A percentile compares a stretch with the other conserved stretches of the same genome.
Conservation (phyloP, 2,113 vertebrate genomes). For the Nestor notabilis region DNA sequence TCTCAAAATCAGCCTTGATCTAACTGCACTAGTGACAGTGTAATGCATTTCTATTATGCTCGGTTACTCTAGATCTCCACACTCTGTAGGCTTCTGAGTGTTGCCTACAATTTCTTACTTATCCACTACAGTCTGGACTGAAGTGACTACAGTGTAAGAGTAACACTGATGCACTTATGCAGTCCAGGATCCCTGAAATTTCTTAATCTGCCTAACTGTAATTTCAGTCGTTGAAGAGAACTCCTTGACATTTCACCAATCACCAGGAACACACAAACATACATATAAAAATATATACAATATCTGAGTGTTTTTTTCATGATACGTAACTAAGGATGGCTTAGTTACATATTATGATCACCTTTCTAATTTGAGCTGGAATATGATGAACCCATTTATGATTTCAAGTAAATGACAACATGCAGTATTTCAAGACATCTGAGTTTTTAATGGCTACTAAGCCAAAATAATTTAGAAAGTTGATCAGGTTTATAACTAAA, state of each 20-base stretch:
- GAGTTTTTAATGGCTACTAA: neutral
- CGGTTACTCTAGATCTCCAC: neutral
- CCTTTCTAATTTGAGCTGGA: neutral
- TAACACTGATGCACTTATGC: neutral
- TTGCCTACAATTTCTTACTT: neutral
- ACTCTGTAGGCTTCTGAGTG: neutral
- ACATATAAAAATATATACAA: neutral
- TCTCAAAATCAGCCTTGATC: neutral
- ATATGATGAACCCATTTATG: neutral
- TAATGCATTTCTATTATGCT: neutral
- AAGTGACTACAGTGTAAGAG: neutral
- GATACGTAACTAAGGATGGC: neutral
- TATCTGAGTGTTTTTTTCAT: neutral
- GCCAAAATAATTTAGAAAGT: neutral
- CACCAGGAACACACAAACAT: neutral
- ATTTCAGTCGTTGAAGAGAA: neutral
- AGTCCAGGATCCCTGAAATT: neutral
- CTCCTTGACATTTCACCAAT: neutral
- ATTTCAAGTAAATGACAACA: neutral
- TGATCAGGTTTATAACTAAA: neutral
- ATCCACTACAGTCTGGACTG: neutral
- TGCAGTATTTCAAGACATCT: neutral
- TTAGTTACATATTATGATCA: neutral
- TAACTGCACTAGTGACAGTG: neutral
- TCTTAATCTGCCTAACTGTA: neutral